These are phyloP conservation scores for Deroplatys truncata DNA, from an alignment of 2,888 invertebrate genomes.

Conservation along the genomic window DNA sequence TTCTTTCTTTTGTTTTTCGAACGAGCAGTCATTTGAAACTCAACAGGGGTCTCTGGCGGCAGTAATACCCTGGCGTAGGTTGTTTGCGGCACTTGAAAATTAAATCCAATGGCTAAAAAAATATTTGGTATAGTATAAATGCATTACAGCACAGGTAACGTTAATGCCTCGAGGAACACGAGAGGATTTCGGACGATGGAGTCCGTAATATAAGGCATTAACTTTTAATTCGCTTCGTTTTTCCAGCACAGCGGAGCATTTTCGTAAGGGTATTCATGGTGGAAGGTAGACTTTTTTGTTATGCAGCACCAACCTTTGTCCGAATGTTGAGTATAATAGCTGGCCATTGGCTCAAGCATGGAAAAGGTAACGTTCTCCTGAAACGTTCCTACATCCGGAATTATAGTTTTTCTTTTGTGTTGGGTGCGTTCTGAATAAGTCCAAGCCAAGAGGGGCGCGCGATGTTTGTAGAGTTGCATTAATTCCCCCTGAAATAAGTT, in stretches of 20 bases:
- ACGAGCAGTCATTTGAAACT: conserved; percentile 19
- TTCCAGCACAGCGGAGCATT: background rate
- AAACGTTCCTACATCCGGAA: background rate
- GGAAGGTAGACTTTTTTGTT: background rate
- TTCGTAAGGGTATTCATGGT: conserved; percentile 2
- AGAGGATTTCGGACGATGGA: conserved; percentile 4
- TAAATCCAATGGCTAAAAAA: conserved; percentile 28
- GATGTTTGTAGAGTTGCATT: background rate
- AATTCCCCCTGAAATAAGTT: background rate
- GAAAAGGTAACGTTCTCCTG: background rate
- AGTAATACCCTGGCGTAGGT: conserved; percentile 14
- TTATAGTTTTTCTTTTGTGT: background rate
- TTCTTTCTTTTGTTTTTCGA: conserved; percentile 21
- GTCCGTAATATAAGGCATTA: conserved; percentile 16
- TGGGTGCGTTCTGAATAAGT: background rate
- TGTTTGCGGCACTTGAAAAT: conserved; percentile 30
- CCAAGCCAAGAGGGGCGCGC: background rate
- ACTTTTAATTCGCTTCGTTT: conserved; percentile 20
- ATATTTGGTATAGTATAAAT: conserved; percentile 19
- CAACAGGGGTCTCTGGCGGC: conserved; percentile 7
- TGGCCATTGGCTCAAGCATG: background rate
- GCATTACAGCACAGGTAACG: conserved; percentile 21
- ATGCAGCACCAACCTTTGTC: background rate
- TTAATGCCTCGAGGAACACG: conserved; percentile 15
- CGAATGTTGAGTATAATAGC: background rate